Base-by-base conservation (phyloP, 2,888 invertebrate species). In the Danaus chrysippus region DNA sequence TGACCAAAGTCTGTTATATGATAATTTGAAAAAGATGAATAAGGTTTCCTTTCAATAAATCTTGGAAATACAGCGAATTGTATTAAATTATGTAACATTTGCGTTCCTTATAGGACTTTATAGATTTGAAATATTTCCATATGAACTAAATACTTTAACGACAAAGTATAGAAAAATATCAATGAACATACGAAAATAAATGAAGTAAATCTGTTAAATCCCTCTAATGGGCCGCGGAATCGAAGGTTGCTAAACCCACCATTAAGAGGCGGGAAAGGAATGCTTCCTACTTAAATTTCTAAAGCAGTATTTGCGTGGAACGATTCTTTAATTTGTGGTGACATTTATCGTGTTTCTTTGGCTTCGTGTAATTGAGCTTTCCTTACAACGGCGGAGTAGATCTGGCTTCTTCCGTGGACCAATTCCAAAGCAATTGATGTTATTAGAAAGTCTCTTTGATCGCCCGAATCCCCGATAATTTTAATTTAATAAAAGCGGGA, bases 251-350 rank as follows among this genome's bases (percentile, higher is more conserved):
- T 70, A 72, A 69, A 61, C 67, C 62, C 63, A 68, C 67, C 64
- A 71, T 73, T 71, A 73, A 61, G 67, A 66, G 55, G 59, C 54
- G 56, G 65, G 66, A 69, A 60, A 59, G 66, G 66, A 62, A 73
- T 75, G 74, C 76, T 76, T 75, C 71, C 76, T 71, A 72, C 74
- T 75, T 71, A 70, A 70, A 64, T 70, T 69, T 69, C 72, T 62
- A 73, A 72, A 71, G 70, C 72, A 76, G 65, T 67, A 68, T 68
- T 70, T 82, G 79, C 78, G 75, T 79, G 70, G 76, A 78, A 75
- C 79, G 77, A 82, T 85, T 87, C 83, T 87, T 89, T 87, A 87
- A 89, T 90, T 89, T 89, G 84, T 80, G 76, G 76, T 76, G 83
- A 82, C 84, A 83, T 83, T 85, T 80, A 82, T 81, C 78, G 81